A percentile compares a stretch with the other conserved stretches of the same genome.
phyloP scores from a whole-genome alignment of 2,113 vertebrate species.

The Collichthys lucidus region DNA sequence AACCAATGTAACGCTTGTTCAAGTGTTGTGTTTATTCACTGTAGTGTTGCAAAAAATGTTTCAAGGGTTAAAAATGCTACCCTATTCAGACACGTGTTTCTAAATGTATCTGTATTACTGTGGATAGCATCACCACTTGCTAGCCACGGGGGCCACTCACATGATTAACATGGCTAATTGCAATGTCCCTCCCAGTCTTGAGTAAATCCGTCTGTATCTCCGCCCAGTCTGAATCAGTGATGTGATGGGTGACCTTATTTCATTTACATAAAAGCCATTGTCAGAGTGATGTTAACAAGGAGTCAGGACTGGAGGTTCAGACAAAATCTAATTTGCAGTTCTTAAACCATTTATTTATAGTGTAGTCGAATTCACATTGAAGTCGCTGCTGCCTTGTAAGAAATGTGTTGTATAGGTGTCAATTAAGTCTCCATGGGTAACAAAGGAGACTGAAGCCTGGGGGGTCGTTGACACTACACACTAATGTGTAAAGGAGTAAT shows the following conservation, averaged over 20 bases:
- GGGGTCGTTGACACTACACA: slow-evolving; percentile 45
- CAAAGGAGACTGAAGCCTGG: slow-evolving; percentile 51
- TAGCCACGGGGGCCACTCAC: slow-evolving; percentile 1
- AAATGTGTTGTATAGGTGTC: slow-evolving; percentile 48
- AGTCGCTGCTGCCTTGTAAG: slow-evolving; percentile 15
- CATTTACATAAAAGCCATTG: slow-evolving; percentile 47
- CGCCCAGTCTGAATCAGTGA: slow-evolving; percentile 18
- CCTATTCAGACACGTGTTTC: no score
- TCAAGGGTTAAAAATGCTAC: no score
- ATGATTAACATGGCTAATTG: slow-evolving; percentile 49
- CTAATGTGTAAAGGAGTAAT: slow-evolving; percentile 49
- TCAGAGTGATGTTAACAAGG: slow-evolving; percentile 34
- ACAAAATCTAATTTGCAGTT: slow-evolving; percentile 37
- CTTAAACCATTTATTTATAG: slow-evolving; percentile 29
- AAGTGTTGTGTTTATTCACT: background rate
- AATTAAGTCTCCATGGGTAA: slow-evolving; percentile 54
- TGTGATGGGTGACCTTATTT: slow-evolving; percentile 4
- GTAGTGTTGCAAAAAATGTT: background rate
- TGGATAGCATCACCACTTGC: no score
- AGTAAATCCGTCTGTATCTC: slow-evolving; percentile 18
- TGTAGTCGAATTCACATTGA: slow-evolving; percentile 12
- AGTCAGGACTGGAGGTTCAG: slow-evolving; percentile 1
- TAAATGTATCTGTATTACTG: no score
- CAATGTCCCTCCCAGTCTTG: slow-evolving; percentile 24
- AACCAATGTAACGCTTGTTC: background rate